Base-by-base conservation (phyloP, 1,140 invertebrate species). In the Habropoda laboriosa region DNA sequence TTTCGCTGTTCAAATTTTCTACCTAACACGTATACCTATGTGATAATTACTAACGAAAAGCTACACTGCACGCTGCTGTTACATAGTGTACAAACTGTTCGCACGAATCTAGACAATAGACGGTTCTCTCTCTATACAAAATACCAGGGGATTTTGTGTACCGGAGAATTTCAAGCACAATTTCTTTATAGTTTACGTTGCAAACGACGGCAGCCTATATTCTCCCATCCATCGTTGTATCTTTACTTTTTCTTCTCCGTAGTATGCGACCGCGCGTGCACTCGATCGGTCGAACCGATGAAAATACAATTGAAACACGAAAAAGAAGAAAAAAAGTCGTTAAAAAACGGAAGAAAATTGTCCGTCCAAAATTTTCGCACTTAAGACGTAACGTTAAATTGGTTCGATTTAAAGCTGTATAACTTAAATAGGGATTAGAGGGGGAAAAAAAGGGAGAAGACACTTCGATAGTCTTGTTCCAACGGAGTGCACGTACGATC, bases 171-270 rank as follows among this genome's bases (percentile, higher is more conserved):
- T 24, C 1, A n/a, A 66, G 18, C 57, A 0, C 30, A 8, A 47
- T 78, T 77, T n/a, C 3, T 7, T 55, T 66, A 18, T 68, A 51
- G 45, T 7, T 47, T 71, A n/a, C 0, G 49, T 42, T 35, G 38
- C 47, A 27, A 79, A 73, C 58, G 70, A 64, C 68, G 77, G 27
- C 68, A 72, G 58, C 24, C 57, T 47, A 47, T n/a, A n/a, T 73
- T 45, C 77, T 79, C 77, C 70, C 58, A 63, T 72, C 47, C 38
- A 24, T 79, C 70, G 57, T 73, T 61, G 70, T 73, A 51, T 35
- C n/a, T 73, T 73, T 16, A 40, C 5, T 42, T n/a, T 79, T 73
- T 45, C n/a, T 63, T 38, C n/a, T 55, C 21, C 66, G 55, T 78
- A 70, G 66, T n/a, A 24, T 24, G 32, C 16, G 58, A 60, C 10